phyloP scores from a whole-genome alignment of 2,888 invertebrate species.

The Cylindroiulus punctatus region DNA sequence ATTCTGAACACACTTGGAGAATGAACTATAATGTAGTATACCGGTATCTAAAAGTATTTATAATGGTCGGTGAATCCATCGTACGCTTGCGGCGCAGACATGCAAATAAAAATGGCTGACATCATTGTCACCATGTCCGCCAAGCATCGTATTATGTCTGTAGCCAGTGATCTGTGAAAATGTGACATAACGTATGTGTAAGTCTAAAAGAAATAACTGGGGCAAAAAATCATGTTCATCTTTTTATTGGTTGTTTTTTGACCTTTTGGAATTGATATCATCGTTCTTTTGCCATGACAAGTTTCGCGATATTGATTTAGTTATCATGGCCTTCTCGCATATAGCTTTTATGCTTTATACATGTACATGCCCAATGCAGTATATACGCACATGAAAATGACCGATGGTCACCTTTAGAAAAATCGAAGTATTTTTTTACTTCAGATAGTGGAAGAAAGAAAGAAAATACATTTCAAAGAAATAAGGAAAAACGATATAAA shows the following conservation, averaged over 20 bases:
- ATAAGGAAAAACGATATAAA: background rate
- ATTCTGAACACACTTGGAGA: no score
- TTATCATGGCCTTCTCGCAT: conserved; percentile 22
- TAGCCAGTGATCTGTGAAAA: background rate
- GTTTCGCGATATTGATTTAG: conserved; percentile 35
- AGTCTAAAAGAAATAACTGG: background rate
- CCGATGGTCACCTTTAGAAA: background rate
- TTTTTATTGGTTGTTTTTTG: conserved; percentile 37
- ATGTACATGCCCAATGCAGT: background rate
- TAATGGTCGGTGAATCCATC: background rate
- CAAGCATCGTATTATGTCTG: background rate
- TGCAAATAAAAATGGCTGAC: background rate
- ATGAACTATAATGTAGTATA: no score
- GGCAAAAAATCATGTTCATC: conserved; percentile 5
- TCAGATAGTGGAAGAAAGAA: background rate
- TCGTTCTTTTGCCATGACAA: conserved; percentile 40
- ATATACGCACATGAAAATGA: background rate
- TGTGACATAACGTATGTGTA: background rate
- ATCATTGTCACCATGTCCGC: background rate
- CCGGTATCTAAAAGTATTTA: background rate
- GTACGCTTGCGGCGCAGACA: background rate
- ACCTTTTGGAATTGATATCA: conserved; percentile 47
- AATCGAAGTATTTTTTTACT: background rate
- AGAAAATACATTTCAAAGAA: background rate
- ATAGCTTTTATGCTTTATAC: background rate